Base-by-base conservation (phyloP, 2,113 vertebrate species). In the Aegypius monachus region DNA sequence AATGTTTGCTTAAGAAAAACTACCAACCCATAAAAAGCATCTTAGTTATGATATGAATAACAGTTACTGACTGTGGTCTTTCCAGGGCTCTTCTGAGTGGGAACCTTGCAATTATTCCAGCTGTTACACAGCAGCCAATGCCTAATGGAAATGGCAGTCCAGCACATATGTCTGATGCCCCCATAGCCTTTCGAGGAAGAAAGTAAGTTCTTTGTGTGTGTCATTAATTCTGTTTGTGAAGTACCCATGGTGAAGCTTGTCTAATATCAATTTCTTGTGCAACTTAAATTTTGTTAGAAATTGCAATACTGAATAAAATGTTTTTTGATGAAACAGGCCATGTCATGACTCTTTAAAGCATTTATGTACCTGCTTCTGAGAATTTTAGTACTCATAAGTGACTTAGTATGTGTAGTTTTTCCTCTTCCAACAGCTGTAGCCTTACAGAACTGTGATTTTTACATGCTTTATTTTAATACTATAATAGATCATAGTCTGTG, bases 121-220 rank as follows among this genome's bases (percentile, higher is more conserved):
- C 88, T 66, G 81, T 86, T 91, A 67, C 68, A 31, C 77, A 91
- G 38, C 97, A 93, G 10, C 95, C 94, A 59, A 38, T 94, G 87
- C 61, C 94, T 31, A 98, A 95, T 0, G 56, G 93, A 94, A 97
- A 68, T 97, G 61, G 42, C 67, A 97, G 92, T 86, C 91, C 97
- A 50, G 65, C 86, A 74, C 84, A 22, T 81, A 86, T 10, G 1
- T 93, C 97, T 18, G 11, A 92, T 81, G 78, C 92, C 11, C 78
- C 94, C 58, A 66, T 34, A 0, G 25, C 70, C 47, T 97, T 97
- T 96, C 96, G 88, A 96, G 97, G 98, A 96, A 98, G 98, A 94
- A 99, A 99, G 98, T 99, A 97, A 98, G 98, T 97, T 94, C 25
- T 62, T 34, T 50, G 7, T 63, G 3, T 11, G 9, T 58, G 8